Percentiles rank a stretch among this genome's conserved stretches.
Evolutionary conservation across 2,888 invertebrate genomes (phyloP).

Genomic region (Napeogenes sylphis): DNA sequence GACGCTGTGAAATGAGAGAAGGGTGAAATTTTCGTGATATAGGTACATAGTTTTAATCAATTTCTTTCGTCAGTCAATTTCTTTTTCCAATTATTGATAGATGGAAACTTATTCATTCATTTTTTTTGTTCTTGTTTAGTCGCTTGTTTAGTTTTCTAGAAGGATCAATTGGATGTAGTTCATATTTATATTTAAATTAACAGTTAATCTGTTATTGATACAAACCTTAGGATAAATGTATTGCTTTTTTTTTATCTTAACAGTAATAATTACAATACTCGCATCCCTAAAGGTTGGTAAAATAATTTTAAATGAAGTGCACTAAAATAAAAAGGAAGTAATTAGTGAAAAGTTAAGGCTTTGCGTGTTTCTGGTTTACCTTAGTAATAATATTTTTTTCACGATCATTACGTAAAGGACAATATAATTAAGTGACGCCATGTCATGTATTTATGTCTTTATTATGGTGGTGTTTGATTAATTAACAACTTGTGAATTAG

Average conservation of each 20-base stretch:
- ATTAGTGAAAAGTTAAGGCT: conserved; percentile 16
- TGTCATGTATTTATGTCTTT: conserved; percentile 5
- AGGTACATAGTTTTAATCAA: conserved; percentile 34
- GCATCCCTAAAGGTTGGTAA: no score
- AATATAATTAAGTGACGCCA: background rate
- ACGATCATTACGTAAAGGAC: conserved; percentile 5
- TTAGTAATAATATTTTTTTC: background rate
- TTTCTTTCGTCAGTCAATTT: conserved; percentile 27
- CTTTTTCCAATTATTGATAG: background rate
- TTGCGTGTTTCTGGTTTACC: conserved; percentile 27
- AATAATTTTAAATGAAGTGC: no score
- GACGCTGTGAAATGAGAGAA: conserved; percentile 11
- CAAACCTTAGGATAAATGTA: no score
- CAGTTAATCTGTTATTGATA: no score
- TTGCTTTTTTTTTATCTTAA: no score
- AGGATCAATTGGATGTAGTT: no score
- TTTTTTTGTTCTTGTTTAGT: no score
- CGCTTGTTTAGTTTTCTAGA: no score
- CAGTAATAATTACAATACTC: no score
- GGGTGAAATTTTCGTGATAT: conserved; percentile 17
- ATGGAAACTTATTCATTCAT: no score
- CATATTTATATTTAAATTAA: no score
- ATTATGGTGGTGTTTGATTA: background rate
- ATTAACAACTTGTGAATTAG: background rate
- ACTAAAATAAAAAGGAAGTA: background rate